Evolutionary conservation across 2,888 invertebrate species (phyloP).

Genomic region (Drepanosiphum platanoidis): DNA sequence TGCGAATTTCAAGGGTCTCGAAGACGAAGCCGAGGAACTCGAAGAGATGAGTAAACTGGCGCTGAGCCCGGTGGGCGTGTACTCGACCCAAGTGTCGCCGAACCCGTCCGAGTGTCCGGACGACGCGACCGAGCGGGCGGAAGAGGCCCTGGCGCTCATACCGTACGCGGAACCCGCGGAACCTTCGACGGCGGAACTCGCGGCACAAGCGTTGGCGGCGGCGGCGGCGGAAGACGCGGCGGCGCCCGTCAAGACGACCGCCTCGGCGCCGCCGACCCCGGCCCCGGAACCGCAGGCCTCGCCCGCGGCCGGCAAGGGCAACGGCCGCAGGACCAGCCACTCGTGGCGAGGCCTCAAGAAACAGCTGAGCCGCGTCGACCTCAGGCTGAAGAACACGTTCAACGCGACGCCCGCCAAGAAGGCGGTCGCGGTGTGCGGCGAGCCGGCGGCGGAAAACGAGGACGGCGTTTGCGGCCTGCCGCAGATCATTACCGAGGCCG

Average conservation of each 20-base stretch:
- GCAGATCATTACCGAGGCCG: constrained; percentile 63
- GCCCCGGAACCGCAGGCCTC: constrained; percentile 9
- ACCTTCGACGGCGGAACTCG: neutral
- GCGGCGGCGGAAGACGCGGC: neutral
- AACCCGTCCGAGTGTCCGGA: constrained; percentile 62
- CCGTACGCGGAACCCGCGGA: neutral
- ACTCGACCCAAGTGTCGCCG: constrained; percentile 64
- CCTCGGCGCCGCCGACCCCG: constrained; percentile 18
- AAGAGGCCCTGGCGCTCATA: constrained; percentile 64
- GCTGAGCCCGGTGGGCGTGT: constrained; percentile 63
- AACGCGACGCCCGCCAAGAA: constrained; percentile 66
- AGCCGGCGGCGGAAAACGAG: constrained; percentile 67
- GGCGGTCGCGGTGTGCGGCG: constrained; percentile 24
- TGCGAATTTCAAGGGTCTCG: constrained; percentile 64
- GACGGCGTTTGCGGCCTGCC: constrained; percentile 30
- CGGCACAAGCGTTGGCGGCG: neutral
- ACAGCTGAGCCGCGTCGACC: constrained; percentile 82
- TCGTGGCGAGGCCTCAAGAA: constrained; percentile 83
- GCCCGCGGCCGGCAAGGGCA: neutral
- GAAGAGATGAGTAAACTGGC: constrained; percentile 63
- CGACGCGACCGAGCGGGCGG: constrained; percentile 64
- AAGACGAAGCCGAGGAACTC: constrained; percentile 63
- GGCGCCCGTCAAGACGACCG: neutral
- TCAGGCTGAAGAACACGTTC: constrained; percentile 77
- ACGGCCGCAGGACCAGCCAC: constrained; percentile 64